Percentiles rank a stretch among this genome's conserved stretches.
These are phyloP conservation scores for Thymelicus sylvestris DNA, from an alignment of 2,888 invertebrate species.

Conservation along the genomic window DNA sequence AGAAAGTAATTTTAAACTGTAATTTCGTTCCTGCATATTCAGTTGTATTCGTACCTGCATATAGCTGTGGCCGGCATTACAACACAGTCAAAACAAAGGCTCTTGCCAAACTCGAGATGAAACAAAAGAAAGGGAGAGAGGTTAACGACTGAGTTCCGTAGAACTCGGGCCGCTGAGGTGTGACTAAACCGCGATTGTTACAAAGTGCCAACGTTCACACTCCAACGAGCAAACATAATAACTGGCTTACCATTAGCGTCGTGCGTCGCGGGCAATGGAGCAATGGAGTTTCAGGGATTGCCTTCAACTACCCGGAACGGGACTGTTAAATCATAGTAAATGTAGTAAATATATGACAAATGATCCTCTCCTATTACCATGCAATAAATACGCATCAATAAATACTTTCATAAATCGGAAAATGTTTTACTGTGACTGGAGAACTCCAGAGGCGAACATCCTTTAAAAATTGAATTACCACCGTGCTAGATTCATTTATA, in stretches of 20 bases:
- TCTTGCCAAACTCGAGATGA: conserved; percentile 12
- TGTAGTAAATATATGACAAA: too few relatives aligned
- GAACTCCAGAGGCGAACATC: too few relatives aligned
- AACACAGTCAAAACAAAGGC: not conserved
- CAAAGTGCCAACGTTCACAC: conserved; percentile 33
- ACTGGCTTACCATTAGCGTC: conserved; percentile 29
- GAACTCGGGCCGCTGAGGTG: conserved; percentile 18
- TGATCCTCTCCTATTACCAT: not conserved
- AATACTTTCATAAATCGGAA: too few relatives aligned
- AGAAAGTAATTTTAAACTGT: too few relatives aligned
- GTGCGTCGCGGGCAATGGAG: not conserved
- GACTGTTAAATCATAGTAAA: not conserved
- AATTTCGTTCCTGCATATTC: too few relatives aligned
- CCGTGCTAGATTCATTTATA: too few relatives aligned
- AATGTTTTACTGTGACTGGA: too few relatives aligned
- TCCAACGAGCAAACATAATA: conserved; percentile 35
- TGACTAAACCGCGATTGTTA: conserved; percentile 35
- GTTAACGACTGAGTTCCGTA: conserved; percentile 34
- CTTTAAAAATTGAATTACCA: too few relatives aligned
- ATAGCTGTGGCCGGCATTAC: not conserved
- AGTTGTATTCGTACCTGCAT: too few relatives aligned
- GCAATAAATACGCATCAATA: too few relatives aligned
- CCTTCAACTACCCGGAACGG: not conserved
- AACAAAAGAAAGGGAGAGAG: conserved; percentile 25
- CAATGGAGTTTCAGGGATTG: conserved; percentile 3